Base-by-base conservation (phyloP, 2,797 vertebrate species). In the Silurus lanzhouensis region DNA sequence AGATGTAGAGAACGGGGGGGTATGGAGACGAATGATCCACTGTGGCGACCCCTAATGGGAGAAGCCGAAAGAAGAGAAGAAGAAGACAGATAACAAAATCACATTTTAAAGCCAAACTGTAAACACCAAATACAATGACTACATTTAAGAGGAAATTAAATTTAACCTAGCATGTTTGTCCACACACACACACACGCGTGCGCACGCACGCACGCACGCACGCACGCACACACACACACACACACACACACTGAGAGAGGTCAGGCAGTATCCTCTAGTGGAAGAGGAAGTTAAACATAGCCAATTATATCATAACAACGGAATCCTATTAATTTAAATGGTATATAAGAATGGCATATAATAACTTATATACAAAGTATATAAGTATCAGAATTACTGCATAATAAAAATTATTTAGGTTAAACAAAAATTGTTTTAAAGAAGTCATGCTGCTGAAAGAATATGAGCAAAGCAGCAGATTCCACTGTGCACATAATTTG, bases 261-360 rank as follows among this genome's bases (percentile, higher is more conserved):
- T 98, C 97, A 6, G 98, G 91, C 86, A 99, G 92, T 70, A 95
- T 93, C 20, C 97, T 97, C 91, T 96, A 96, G 93, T 97, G 96
- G 91, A 96, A 99, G 76, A 87, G 95, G 22, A 95, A 90, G 9
- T 95, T 97, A 86, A 99, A 93, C 58, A 92, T 88, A 3, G 96
- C 95, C 68, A 98, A 92, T 0, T 94, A 38, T 38, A 38, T 38
- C 31, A 38, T 38, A 38, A 55, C 5, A 52, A 6, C 17, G 44
- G 46, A 76, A 1, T 46, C 17, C 5, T 64, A n/a, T 31, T 52
- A 15, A 61, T 61, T 15, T 72, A 10, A n/a, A 55, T 5, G 52
- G 17, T 31, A 22, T 20, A 52, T 48, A 22, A 52, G 48, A 52
- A 52, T 52, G 4, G 9, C 48, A 1, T 10, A 52, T 52, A 52